A percentile compares a stretch with the other conserved stretches of the same genome.
Conservation (phyloP, 2,888 invertebrate genomes). For the Caenorhabditis imperialis region DNA sequence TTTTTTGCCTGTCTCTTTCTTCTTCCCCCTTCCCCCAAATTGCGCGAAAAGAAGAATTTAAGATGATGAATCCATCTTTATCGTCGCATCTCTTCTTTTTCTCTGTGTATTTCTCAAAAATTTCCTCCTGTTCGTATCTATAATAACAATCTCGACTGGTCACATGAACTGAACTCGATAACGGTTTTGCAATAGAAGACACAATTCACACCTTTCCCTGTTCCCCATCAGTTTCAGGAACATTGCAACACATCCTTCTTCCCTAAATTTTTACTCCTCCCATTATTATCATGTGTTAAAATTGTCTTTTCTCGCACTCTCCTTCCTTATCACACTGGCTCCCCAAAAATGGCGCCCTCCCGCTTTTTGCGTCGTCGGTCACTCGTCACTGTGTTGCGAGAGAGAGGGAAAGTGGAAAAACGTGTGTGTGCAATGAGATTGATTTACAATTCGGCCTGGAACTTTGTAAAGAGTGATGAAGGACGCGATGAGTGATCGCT, state of each 20-base stretch:
- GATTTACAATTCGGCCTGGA: conserved; percentile 24
- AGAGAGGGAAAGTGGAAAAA: conserved; percentile 3
- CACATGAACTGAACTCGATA: conserved; percentile 36
- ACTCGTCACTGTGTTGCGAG: conserved; percentile 21
- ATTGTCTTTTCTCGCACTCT: conserved; percentile 23
- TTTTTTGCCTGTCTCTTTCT: background rate
- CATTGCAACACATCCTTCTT: background rate
- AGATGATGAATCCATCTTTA: conserved; percentile 2
- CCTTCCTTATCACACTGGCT: conserved; percentile 11
- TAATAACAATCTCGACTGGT: conserved; percentile 31
- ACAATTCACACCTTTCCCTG: conserved; percentile 5
- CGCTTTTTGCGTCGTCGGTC: conserved; percentile 4
- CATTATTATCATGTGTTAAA: conserved; percentile 39
- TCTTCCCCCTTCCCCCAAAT: background rate
- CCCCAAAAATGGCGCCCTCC: conserved; percentile 6
- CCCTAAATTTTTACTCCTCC: conserved; percentile 4
- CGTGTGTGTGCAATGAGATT: conserved; percentile 15
- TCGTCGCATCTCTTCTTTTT: conserved; percentile 13
- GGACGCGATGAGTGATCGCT: conserved; percentile 30
- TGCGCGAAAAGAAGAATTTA: background rate
- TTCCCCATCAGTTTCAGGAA: background rate
- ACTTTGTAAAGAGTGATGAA: conserved; percentile 37
- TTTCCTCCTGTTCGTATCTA: conserved; percentile 18
- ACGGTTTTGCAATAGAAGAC: conserved; percentile 6
- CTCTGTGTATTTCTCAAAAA: conserved; percentile 12